Evolutionary conservation across 2,113 vertebrate species (phyloP).

Genomic region (Cygnus atratus): DNA sequence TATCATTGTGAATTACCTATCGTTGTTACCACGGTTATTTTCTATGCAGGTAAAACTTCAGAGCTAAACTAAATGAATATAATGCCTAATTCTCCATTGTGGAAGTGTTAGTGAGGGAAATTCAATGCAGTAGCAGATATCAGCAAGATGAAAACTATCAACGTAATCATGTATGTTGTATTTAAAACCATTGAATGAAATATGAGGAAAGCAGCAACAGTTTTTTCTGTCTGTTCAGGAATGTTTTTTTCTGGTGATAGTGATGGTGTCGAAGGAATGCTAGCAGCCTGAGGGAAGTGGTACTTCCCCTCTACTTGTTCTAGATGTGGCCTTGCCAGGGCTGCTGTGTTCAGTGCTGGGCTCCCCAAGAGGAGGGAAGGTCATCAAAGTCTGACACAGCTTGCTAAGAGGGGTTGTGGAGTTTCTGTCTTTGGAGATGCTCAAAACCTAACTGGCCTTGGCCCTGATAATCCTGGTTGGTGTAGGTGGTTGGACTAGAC

Average conservation of each 20-base stretch:
- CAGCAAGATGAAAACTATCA: neutral
- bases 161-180: neutral
- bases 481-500: rapidly evolving
- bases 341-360: neutral
- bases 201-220: neutral
- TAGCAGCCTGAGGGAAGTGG: neutral
- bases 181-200: neutral
- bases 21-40: neutral
- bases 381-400: neutral
- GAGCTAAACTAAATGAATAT: neutral
- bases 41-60: neutral
- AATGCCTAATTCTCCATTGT: neutral
- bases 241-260: neutral
- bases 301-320: neutral
- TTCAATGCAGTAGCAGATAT: neutral
- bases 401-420: neutral
- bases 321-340: neutral
- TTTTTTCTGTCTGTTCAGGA: neutral
- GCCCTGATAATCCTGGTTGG: neutral
- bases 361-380: neutral
- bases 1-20: neutral
- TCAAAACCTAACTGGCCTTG: neutral
- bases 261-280: neutral
- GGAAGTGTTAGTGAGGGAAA: neutral
- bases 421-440: neutral